phyloP scores from a whole-genome alignment of 2,888 invertebrate genomes.

The Caenorhabditis sp. region DNA sequence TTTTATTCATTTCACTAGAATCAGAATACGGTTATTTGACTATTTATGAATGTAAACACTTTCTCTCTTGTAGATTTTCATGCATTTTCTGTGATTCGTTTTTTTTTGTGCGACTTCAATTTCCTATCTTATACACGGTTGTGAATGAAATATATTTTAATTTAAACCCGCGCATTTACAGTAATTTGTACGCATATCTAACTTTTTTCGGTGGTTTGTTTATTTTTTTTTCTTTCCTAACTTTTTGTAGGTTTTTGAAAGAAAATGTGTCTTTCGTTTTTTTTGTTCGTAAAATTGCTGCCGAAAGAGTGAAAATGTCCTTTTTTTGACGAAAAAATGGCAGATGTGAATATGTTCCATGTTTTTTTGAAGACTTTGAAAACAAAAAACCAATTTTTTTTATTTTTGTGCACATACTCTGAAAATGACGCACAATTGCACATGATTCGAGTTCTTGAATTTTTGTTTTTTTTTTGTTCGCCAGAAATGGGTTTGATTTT shows the following conservation, averaged over 20 bases:
- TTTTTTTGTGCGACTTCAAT: not conserved
- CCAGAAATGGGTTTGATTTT: no score
- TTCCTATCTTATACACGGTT: not conserved
- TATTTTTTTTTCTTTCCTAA: not conserved
- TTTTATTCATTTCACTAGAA: not conserved
- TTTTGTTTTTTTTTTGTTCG: no score
- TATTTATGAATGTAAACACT: not conserved
- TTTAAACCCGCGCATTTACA: not conserved
- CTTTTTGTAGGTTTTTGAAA: not conserved
- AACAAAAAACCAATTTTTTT: no score
- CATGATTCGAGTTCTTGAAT: no score
- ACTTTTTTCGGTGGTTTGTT: not conserved
- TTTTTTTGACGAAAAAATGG: not conserved
- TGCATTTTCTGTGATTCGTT: not conserved
- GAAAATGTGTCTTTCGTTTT: not conserved
- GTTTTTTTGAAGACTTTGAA: not conserved
- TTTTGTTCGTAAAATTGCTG: not conserved
- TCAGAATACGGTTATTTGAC: not conserved
- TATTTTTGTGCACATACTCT: no score
- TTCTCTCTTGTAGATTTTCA: constrained; percentile 1
- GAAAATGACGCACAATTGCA: no score
- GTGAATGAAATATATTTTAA: not conserved
- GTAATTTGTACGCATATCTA: not conserved
- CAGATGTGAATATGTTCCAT: not conserved
- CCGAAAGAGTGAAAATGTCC: not conserved